Conservation (phyloP, 2,113 vertebrate genomes). For the Elaphurus davidianus region DNA sequence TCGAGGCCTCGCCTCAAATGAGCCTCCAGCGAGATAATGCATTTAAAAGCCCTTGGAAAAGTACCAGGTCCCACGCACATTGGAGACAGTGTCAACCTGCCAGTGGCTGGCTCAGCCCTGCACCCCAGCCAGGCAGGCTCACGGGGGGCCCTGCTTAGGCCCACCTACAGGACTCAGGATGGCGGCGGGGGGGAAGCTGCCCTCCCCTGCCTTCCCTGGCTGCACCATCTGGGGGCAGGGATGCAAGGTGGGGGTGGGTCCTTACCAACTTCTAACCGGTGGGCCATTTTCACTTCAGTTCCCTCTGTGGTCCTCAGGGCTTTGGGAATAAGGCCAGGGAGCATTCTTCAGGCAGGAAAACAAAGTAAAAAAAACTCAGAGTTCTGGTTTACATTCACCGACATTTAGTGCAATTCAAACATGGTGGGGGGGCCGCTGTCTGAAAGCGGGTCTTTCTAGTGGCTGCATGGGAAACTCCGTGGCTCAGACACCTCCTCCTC, state of each 20-base stretch:
- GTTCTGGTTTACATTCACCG: accelerated
- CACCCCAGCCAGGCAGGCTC: background rate
- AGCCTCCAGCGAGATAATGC: conserved; percentile 69
- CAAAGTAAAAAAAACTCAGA: background rate
- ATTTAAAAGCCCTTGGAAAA: conserved; percentile 68
- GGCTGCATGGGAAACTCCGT: accelerated
- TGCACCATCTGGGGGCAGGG: background rate
- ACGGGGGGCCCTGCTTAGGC: background rate
- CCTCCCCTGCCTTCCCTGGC: background rate
- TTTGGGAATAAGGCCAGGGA: conserved; percentile 79
- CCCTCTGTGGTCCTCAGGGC: conserved; percentile 77
- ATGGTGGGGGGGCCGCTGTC: too few species aligned
- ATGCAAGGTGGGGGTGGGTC: accelerated
- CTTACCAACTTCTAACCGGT: conserved; percentile 71
- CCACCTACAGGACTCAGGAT: background rate
- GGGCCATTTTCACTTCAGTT: conserved; percentile 80
- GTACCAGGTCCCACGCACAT: conserved; percentile 30
- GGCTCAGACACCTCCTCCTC: accelerated
- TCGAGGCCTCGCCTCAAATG: conserved; percentile 59
- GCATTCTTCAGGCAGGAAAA: conserved; percentile 59
- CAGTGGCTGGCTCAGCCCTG: background rate
- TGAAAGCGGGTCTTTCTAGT: accelerated
- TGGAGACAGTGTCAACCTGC: background rate
- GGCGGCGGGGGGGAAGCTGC: too few species aligned
- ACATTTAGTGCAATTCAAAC: accelerated